These are phyloP conservation scores for Oncopodura yosiiana DNA, from an alignment of 1,140 invertebrate genomes.

Conservation along the genomic window DNA sequence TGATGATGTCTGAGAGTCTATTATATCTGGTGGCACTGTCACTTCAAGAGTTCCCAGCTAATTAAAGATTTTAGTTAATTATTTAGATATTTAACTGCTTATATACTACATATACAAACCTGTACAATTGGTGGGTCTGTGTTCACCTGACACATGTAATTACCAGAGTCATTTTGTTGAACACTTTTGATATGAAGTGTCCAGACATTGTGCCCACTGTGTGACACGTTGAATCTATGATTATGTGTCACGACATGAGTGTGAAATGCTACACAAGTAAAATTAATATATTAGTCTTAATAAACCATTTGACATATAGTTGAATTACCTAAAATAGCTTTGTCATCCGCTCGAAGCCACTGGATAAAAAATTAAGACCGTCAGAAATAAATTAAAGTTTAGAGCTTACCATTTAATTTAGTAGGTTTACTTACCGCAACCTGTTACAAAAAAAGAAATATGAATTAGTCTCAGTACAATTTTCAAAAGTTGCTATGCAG, in stretches of 20 bases:
- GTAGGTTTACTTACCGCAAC: no score
- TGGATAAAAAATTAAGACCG: no score
- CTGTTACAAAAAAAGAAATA: no score
- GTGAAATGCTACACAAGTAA: constrained; percentile 81
- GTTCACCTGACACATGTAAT: constrained; percentile 86
- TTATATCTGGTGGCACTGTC: constrained; percentile 71
- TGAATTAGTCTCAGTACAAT: no score
- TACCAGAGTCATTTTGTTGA: constrained; percentile 75
- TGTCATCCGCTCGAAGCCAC: constrained; percentile 83
- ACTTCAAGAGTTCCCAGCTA: constrained; percentile 72
- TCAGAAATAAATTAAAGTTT: no score
- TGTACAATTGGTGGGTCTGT: constrained; percentile 73
- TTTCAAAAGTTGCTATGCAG: no score
- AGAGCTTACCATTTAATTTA: no score
- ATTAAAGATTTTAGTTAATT: constrained; percentile 31
- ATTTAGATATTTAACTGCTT: not conserved
- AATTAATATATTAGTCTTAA: no score
- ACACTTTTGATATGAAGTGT: constrained; percentile 77
- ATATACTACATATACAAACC: not conserved
- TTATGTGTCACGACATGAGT: constrained; percentile 81
- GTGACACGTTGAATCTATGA: constrained; percentile 63
- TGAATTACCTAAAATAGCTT: no score
- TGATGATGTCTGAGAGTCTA: constrained; percentile 50
- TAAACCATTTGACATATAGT: no score
- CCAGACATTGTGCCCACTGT: constrained; percentile 86